Percentiles rank a stretch among this genome's conserved stretches.
Evolutionary conservation across 2,113 vertebrate species (phyloP).

Genomic region (Myiopsitta monachus): DNA sequence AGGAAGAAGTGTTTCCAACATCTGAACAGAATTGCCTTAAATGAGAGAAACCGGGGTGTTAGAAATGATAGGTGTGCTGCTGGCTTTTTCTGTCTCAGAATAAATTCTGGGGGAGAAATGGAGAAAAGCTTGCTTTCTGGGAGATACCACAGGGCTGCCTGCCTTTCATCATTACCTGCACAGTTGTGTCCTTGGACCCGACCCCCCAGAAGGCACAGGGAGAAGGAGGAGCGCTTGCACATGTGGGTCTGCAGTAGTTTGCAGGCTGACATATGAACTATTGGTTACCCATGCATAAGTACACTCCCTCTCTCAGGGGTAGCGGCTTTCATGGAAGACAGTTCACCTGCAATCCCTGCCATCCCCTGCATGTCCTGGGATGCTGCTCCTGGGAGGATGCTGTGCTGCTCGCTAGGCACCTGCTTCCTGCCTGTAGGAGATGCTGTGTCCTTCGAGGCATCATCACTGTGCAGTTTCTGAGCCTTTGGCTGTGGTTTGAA

Average conservation of each 20-base stretch:
- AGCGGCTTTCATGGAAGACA: not conserved
- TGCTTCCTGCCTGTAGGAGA: accelerated
- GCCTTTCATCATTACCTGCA: not conserved
- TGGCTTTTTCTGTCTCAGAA: not conserved
- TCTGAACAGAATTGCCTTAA: not conserved
- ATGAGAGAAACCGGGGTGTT: not conserved
- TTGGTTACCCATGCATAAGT: not conserved
- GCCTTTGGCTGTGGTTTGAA: not conserved
- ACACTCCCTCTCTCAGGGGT: not conserved
- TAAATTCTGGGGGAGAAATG: accelerated
- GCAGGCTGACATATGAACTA: not conserved
- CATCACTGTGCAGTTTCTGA: accelerated
- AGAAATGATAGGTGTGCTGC: not conserved
- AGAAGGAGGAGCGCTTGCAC: not conserved
- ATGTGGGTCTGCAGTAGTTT: accelerated
- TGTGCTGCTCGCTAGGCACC: not conserved
- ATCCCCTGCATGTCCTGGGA: not conserved
- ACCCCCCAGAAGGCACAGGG: not conserved
- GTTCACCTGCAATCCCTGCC: not conserved
- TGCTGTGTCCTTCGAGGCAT: not conserved
- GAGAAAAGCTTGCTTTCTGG: not conserved
- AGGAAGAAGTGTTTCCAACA: not conserved
- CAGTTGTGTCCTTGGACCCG: not conserved
- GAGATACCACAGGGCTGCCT: not conserved
- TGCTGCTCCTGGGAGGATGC: not conserved